Percentiles rank a stretch among this genome's conserved stretches.
These are phyloP conservation scores for Eretmocerus hayati DNA, from an alignment of 2,888 invertebrate species.

Conservation along the genomic window DNA sequence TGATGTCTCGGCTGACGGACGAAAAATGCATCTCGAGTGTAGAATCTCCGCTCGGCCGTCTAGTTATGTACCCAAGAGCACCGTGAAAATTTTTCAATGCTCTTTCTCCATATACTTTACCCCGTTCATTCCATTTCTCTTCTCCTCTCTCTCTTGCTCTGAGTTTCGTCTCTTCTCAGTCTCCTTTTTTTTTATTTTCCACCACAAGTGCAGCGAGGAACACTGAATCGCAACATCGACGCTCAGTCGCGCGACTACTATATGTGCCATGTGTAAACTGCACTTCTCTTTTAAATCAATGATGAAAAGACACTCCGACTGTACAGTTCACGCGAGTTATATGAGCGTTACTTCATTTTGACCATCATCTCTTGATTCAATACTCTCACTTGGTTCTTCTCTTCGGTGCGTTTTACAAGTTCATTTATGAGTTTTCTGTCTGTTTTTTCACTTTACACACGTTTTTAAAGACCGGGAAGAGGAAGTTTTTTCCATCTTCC, in stretches of 20 bases:
- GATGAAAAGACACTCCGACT: constrained; percentile 7
- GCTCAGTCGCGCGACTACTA: too few species aligned
- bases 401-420: background rate
- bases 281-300: constrained; percentile 9
- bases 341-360: background rate
- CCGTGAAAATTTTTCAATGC: background rate
- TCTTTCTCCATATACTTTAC: background rate
- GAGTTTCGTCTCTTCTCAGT: too few species aligned
- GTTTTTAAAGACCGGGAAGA: too few species aligned
- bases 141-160: background rate
- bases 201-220: too few species aligned
- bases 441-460: too few species aligned
- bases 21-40: background rate
- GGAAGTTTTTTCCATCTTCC: too few species aligned
- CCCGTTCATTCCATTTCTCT: background rate
- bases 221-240: too few species aligned
- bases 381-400: background rate
- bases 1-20: too few species aligned
- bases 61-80: too few species aligned
- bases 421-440: too few species aligned
- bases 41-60: background rate
- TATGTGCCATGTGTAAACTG: too few species aligned
- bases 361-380: background rate
- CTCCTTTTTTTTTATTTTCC: too few species aligned
- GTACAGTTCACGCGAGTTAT: background rate